A percentile compares a stretch with the other conserved stretches of the same genome.
Evolutionary conservation across 2,797 vertebrate genomes (phyloP).

Genomic region (Gouania willdenowi): DNA sequence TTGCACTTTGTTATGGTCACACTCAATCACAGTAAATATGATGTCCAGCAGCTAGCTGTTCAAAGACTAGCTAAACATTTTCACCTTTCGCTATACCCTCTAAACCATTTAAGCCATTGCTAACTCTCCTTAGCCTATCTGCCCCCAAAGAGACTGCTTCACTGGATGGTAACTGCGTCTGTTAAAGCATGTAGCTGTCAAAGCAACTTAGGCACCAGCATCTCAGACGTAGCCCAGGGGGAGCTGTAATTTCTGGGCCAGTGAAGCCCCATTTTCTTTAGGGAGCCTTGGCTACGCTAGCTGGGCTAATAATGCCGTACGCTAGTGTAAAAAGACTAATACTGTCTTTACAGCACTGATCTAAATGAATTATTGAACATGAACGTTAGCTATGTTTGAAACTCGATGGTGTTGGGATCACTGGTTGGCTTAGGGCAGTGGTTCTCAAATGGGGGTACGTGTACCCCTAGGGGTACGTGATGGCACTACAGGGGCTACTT

Average conservation of each 20-base stretch:
- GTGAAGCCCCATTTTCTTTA: conserved; percentile 57
- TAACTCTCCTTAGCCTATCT: conserved; percentile 38
- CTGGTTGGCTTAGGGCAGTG: conserved; percentile 27
- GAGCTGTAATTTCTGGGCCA: conserved; percentile 70
- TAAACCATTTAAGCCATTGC: conserved; percentile 10
- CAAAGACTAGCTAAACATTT: conserved; percentile 13
- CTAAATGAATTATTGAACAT: conserved; percentile 13
- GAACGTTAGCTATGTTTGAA: conserved; percentile 23
- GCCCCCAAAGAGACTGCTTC: conserved; percentile 48
- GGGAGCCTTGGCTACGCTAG: conserved; percentile 35
- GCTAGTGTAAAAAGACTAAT: conserved; percentile 37
- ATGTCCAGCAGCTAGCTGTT: conserved; percentile 33
- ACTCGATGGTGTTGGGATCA: conserved; percentile 22
- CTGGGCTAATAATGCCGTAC: conserved; percentile 7
- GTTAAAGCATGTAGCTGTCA: conserved; percentile 74
- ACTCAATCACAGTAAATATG: conserved; percentile 22
- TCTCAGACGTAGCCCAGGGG: conserved; percentile 60
- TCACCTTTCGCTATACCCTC: conserved; percentile 21
- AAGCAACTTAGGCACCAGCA: conserved; percentile 61
- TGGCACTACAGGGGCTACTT: no score
- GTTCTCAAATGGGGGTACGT: no score
- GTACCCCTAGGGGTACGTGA: no score
- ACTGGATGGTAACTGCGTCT: conserved; percentile 54
- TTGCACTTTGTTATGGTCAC: no score
- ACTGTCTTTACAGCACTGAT: conserved; percentile 24